Percentiles rank a stretch among this genome's conserved stretches.
Conservation (phyloP, 2,113 vertebrate species). For the Tragelaphus scriptus region DNA sequence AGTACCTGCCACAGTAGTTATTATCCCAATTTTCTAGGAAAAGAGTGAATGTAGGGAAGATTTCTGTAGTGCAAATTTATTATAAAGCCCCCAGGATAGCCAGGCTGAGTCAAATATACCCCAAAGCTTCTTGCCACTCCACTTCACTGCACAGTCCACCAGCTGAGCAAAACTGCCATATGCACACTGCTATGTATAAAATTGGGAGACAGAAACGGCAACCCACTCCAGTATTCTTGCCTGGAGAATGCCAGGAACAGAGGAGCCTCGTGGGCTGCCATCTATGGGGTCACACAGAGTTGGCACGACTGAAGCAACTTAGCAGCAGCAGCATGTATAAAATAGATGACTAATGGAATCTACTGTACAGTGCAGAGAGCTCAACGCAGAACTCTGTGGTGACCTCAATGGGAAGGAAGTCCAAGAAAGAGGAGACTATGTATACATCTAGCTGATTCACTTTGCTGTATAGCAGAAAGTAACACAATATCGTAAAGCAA, state of each 20-base stretch:
- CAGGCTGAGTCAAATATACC: not conserved
- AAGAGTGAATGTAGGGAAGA: too few relatives aligned
- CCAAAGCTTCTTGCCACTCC: not conserved
- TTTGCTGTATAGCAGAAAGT: not conserved
- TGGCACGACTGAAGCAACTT: not conserved
- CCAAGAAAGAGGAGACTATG: not conserved
- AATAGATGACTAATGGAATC: not conserved
- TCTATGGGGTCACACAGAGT: too few relatives aligned
- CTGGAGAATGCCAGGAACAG: too few relatives aligned
- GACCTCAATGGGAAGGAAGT: not conserved
- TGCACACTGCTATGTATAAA: not conserved
- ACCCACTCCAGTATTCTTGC: too few relatives aligned
- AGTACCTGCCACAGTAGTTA: not conserved
- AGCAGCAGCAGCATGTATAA: not conserved
- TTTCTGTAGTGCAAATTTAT: not conserved
- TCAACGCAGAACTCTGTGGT: not conserved
- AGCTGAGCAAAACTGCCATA: not conserved
- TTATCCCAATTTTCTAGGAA: not conserved
- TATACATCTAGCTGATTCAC: not conserved
- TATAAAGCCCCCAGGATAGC: not conserved
- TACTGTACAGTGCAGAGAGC: not conserved
- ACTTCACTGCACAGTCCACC: accelerated
- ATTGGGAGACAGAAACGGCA: too few relatives aligned
- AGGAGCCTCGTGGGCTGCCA: too few relatives aligned
- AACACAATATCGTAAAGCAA: not conserved